Conservation (phyloP, 2,888 invertebrate species). For the Orchesella flavescens region DNA sequence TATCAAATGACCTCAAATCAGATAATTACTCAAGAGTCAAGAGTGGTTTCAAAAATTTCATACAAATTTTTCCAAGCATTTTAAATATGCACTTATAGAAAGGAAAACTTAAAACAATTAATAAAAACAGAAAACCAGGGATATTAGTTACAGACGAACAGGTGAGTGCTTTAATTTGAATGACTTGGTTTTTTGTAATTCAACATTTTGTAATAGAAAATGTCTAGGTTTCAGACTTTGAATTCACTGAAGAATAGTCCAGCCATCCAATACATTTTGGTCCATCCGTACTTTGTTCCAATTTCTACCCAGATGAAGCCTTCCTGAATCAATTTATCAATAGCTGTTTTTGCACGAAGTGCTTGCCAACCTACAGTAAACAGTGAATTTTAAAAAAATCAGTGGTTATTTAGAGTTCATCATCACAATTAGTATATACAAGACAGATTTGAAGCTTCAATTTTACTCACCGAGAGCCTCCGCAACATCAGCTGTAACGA, state of each 20-base stretch:
- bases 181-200: no score
- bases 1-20: no score
- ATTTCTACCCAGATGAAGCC: constrained; percentile 94
- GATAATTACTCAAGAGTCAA: no score
- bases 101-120: no score
- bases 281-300: constrained; percentile 76
- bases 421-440: neutral
- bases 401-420: neutral
- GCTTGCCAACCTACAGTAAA: constrained; percentile 80
- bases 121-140: no score
- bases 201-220: no score
- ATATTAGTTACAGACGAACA: no score
- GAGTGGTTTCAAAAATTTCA: no score
- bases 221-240: no score
- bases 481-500: constrained; percentile 81
- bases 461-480: constrained; percentile 76
- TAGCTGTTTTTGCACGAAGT: constrained; percentile 82
- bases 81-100: no score
- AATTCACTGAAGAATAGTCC: constrained; percentile 81
- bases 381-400: neutral
- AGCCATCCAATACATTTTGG: constrained; percentile 86
- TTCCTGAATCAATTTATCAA: constrained; percentile 91
- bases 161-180: no score
- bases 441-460: neutral
- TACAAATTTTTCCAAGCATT: no score